Conservation (phyloP, 2,797 vertebrate species). For the Phrynocephalus vlangalii region DNA sequence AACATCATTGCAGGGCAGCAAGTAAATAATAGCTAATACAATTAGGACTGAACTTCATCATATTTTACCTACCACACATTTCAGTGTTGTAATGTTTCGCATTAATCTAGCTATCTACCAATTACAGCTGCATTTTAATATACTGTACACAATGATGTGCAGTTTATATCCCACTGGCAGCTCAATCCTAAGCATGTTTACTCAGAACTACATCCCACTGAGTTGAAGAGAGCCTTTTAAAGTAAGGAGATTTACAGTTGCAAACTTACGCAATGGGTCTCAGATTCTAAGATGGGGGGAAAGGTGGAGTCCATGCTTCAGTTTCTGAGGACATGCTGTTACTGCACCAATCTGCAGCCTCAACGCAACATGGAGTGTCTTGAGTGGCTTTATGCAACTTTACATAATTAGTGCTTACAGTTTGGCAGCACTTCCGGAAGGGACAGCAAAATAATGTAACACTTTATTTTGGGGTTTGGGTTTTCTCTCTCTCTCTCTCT, state of each 20-base stretch:
- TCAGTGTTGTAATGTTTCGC: background rate
- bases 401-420: background rate
- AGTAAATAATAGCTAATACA: background rate
- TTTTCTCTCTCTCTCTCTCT: too few species aligned
- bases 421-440: background rate
- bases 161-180: background rate
- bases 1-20: background rate
- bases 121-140: background rate
- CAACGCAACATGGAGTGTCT: background rate
- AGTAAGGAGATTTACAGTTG: background rate
- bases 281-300: background rate
- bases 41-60: conserved; percentile 5
- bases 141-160: background rate
- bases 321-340: background rate
- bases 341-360: background rate
- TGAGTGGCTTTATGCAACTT: background rate
- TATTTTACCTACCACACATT: background rate
- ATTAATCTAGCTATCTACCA: conserved; percentile 7
- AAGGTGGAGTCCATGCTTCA: background rate
- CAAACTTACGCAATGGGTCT: too few species aligned
- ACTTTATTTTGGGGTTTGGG: too few species aligned
- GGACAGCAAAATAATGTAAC: too few species aligned
- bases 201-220: background rate
- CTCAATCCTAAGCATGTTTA: background rate
- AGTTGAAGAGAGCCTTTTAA: background rate